Evolutionary conservation across 2,113 vertebrate genomes (phyloP), one percentile per base, ranked within the genome.

Genomic region (Lamprotornis superbus): DNA sequence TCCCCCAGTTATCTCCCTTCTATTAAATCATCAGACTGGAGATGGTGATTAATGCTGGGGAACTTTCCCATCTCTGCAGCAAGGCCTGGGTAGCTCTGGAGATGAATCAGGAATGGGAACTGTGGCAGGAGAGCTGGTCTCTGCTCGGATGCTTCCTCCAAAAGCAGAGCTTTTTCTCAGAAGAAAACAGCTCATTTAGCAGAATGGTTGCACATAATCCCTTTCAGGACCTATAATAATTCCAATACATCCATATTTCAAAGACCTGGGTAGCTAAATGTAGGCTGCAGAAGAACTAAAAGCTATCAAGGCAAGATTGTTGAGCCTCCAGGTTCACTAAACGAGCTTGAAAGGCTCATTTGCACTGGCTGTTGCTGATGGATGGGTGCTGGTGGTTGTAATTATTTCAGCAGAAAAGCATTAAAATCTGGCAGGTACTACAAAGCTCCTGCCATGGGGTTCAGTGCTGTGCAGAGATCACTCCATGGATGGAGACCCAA

Each of bases 401-500:
- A 27, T 86, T 73, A 30, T 65, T 88, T 79, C 53, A n/a, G 55
- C 22, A 53, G 64, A 56, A 73, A 68, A 47, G 25, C 56, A 9
- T 50, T 65, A 31, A 83, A 74, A 24, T 24, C 24, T 64, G 42
- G 44, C 33, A 15, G 3, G 44, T n/a, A 2, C 27, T 22, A 2
- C 57, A 40, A 3, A 82, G 56, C 49, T 91, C 13, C 0, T 28
- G 52, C 69, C 5, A 17, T 4, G 70, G 70, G 27, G 11, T 14
- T 75, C 5, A 5, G 27, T 1, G 2, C 47, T 55, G 33, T 12
- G 18, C 46, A 49, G 63, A 27, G 37, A 27, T 44, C 3, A 1
- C 22, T 57, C 21, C 2, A 3, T 10, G 30, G 40, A 42, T 0
- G 2, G 30, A 2, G 35, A 10, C 47, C 25, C 3, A 4, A 65